Conservation (phyloP, 2,888 invertebrate genomes). For the Protula sp. region DNA sequence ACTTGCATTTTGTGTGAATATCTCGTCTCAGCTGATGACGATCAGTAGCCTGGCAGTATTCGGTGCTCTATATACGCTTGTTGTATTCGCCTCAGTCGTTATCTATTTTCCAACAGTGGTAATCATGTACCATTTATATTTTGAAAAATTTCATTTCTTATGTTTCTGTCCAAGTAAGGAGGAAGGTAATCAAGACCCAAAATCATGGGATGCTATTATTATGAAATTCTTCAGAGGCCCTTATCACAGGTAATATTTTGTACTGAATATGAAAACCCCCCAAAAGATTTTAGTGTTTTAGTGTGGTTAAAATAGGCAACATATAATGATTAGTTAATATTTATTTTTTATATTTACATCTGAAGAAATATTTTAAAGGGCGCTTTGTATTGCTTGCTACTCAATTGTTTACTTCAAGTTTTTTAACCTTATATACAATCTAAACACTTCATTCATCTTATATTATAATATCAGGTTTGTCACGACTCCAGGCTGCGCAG, state of each 20-base stretch:
- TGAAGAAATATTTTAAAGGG: no score
- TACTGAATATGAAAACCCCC: no score
- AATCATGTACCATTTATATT: conserved; percentile 24
- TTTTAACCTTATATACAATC: no score
- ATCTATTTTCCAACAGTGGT: conserved; percentile 43
- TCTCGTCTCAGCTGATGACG: conserved; percentile 37
- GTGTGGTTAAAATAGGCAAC: conserved; percentile 26
- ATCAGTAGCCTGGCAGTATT: conserved; percentile 42
- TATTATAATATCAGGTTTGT: no score
- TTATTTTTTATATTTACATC: no score
- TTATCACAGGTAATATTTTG: no score
- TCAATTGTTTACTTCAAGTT: no score
- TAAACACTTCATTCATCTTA: no score
- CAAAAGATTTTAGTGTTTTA: conserved; percentile 28
- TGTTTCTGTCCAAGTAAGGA: conserved; percentile 10
- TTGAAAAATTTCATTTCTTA: conserved; percentile 23
- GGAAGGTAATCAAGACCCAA: neutral
- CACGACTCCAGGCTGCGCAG: no score
- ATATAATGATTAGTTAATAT: no score
- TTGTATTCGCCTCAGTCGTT: conserved; percentile 47
- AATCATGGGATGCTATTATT: neutral
- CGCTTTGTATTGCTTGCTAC: no score
- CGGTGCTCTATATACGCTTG: conserved; percentile 35
- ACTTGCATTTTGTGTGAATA: conserved; percentile 41
- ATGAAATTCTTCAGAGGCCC: conserved; percentile 25